Evolutionary conservation across 2,797 vertebrate species (phyloP), one percentile per base, ranked within the genome.

Genomic region (Thamnophis elegans): DNA sequence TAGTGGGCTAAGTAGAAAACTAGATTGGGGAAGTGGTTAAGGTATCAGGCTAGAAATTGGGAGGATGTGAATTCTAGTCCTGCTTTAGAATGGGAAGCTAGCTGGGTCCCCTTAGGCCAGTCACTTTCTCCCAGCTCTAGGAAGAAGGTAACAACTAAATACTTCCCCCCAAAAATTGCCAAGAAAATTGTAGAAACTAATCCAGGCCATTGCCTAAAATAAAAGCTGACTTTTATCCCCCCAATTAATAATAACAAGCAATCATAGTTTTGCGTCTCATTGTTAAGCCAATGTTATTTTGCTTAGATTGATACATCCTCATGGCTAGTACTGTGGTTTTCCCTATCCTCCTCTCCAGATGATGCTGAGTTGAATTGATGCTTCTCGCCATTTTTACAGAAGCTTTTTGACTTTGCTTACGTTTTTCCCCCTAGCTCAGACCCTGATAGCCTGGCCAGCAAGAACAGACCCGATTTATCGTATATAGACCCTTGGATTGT

Each of bases 401-500:
- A 18, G 18, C 8, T 58, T 13, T 90, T 28, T 73, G 36, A 73
- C 51, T 28, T 90, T 26, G 20, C 54, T 73, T 11, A 51, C 7
- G 12, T n/a, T 93, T 54, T 22, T 20, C 1, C n/a, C 56, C 4
- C 68, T 47, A 91, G 90, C 25, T 89, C 10, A n/a, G 32, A 85
- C 56, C 42, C 11, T 7, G 85, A 55, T 11, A 60, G 16, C 14
- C 85, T 20, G 53, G 13, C 13, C 25, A 56, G 87, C 3, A 58
- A 3, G 0, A 3, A 12, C 18, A n/a, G n/a, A 20, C 68, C 26
- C 9, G 16, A 5, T 16, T 8, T 32, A 73, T 12, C 32, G 7
- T 89, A 85, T 20, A 4, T 91, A 68, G 87, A 89, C 3, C 62
- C 92, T 65, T 93, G 92, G 92, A 91, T 93, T 55, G 56, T 91